Conservation (phyloP, 2,113 vertebrate species). For the Istiophorus platypterus region DNA sequence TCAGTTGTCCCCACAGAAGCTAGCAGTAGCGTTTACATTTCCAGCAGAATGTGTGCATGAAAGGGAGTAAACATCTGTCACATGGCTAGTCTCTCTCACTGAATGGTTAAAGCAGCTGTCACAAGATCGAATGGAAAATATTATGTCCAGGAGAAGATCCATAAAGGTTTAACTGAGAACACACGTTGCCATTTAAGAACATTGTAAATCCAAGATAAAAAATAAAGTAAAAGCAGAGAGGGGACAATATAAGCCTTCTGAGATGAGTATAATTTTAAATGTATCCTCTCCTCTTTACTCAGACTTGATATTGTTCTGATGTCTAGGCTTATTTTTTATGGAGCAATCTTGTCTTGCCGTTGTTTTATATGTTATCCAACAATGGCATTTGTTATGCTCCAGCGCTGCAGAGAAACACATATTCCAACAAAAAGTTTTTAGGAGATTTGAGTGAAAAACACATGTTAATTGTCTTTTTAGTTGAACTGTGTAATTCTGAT, state of each 20-base stretch:
- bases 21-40: neutral
- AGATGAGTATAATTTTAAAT: neutral
- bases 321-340: constrained; percentile 3
- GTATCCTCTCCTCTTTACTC: neutral
- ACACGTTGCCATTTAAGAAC: neutral
- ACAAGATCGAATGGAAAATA: constrained; percentile 2
- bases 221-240: neutral
- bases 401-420: constrained; percentile 3
- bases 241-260: neutral
- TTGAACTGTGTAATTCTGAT: constrained; percentile 1
- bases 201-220: constrained; percentile 8
- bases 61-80: neutral
- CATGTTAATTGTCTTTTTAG: neutral
- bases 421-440: neutral
- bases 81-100: constrained; percentile 1
- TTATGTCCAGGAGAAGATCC: neutral
- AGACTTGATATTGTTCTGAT: neutral
- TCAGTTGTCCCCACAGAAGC: neutral
- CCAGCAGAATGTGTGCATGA: neutral
- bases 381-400: neutral
- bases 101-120: constrained; percentile 4
- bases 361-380: constrained; percentile 16
- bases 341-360: neutral
- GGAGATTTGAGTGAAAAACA: neutral
- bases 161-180: neutral